A percentile compares a stretch with the other conserved stretches of the same genome.
These are phyloP conservation scores for Drymonia ruficornis DNA, from an alignment of 2,888 invertebrate genomes.

Conservation along the genomic window DNA sequence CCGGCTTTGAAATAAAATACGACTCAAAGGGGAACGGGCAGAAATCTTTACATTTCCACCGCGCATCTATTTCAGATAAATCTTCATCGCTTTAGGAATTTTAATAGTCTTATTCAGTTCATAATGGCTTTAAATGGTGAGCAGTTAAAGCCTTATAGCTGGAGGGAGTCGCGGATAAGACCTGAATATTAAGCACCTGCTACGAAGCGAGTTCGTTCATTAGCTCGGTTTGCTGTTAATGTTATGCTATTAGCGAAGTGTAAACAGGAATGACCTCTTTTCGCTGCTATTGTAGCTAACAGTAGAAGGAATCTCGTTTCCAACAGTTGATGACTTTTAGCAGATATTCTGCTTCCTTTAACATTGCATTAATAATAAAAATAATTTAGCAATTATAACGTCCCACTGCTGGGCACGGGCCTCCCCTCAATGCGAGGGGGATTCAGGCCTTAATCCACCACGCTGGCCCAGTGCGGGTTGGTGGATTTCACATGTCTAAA, in stretches of 20 bases:
- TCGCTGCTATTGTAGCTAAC: too few relatives aligned
- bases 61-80: conserved; percentile 32
- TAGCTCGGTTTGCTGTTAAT: background rate
- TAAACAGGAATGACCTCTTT: too few relatives aligned
- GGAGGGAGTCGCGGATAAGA: conserved; percentile 26
- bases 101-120: conserved; percentile 33
- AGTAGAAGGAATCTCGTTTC: too few relatives aligned
- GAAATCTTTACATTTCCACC: background rate
- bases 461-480: too few relatives aligned
- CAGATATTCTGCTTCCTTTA: too few relatives aligned
- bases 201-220: background rate
- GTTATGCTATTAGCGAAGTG: background rate
- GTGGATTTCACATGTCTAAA: too few relatives aligned
- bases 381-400: too few relatives aligned
- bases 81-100: conserved; percentile 27
- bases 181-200: conserved; percentile 27
- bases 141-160: conserved; percentile 19
- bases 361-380: too few relatives aligned
- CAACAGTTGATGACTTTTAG: too few relatives aligned
- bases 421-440: too few relatives aligned
- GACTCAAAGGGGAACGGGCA: background rate
- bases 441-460: too few relatives aligned
- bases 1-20: background rate
- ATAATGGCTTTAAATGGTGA: conserved; percentile 34
- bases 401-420: too few relatives aligned